Percentiles rank a stretch among this genome's conserved stretches.
phyloP scores from a whole-genome alignment of 1,140 invertebrate species.

The Drosophila lowei region DNA sequence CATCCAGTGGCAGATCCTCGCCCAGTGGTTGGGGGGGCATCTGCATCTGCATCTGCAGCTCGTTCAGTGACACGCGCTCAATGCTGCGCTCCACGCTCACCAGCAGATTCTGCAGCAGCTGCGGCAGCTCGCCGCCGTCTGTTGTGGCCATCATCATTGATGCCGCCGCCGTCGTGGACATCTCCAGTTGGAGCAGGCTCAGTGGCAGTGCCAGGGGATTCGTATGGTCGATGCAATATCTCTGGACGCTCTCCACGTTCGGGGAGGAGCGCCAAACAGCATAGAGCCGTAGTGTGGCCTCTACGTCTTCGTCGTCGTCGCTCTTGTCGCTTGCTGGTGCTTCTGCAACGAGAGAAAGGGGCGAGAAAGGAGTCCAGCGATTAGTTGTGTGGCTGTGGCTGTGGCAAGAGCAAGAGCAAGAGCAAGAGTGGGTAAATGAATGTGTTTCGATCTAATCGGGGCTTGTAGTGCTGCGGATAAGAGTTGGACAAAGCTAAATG shows the following conservation, averaged over 20 bases:
- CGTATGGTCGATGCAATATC: slow-evolving; percentile 64
- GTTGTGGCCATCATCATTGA: slow-evolving; percentile 24
- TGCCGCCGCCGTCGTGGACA: slow-evolving; percentile 67
- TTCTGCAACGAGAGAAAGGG: slow-evolving; percentile 8
- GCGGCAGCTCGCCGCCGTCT: slow-evolving; percentile 84
- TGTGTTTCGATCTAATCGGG: no score
- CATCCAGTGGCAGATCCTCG: slow-evolving; percentile 53
- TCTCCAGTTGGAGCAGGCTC: slow-evolving; percentile 66
- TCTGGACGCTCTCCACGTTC: slow-evolving; percentile 56
- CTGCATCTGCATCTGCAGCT: slow-evolving; percentile 86
- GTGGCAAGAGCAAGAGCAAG: no score
- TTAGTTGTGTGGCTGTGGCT: no score
- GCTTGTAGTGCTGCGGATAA: no score
- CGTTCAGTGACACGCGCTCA: slow-evolving; percentile 87
- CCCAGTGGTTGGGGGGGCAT: slow-evolving; percentile 17
- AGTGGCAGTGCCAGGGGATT: slow-evolving; percentile 54
- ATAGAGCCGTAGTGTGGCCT: slow-evolving; percentile 63
- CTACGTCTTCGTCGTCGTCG: slow-evolving; percentile 60
- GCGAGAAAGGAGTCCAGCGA: background rate
- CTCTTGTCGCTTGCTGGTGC: slow-evolving; percentile 12
- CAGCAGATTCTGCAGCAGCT: slow-evolving; percentile 86
- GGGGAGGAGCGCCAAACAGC: slow-evolving; percentile 76
- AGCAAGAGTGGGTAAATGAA: no score
- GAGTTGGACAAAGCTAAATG: no score
- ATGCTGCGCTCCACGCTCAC: slow-evolving; percentile 88